Base-by-base conservation (phyloP, 35 echinoderm and acorn worm species). In the Heliocidaris tuberculata region DNA sequence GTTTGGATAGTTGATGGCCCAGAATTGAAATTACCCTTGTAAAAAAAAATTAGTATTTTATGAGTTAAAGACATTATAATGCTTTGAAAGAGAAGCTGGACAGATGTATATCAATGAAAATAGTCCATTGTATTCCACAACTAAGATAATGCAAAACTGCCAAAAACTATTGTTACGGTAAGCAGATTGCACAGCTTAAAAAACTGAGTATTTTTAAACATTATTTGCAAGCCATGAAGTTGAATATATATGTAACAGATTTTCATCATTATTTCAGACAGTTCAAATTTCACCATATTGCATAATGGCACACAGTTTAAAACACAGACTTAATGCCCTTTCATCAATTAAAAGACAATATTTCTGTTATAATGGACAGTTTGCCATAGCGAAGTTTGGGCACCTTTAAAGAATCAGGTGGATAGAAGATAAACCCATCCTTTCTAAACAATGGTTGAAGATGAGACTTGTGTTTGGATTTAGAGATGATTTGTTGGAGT, bases 11-110 rank as follows among this genome's bases (percentile, higher is more conserved):
- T 30, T 48, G 87, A 89, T 89, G 87, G 87, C 13, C 31, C 87
- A 89, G 87, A 89, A 32, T 89, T 89, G 87, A 89, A 89, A 89
- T 89, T 48, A 89, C 87, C 87, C 11, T 48, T 89, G 87, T 17
- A 89, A 7, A 89, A 89, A 88, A 19, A 48, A 32, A 42, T 47
- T 89, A 89, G 47, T 89, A 32, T 89, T 89, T 89, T 24, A 47
- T 89, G 87, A 89, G 47, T 89, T 78, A 78, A 78, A 78, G 65
- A 78, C 65, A n/a, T 19, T 78, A 78, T 78, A 78, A 7, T 78
- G 65, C 65, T 5, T n/a, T 78, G 65, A 24, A 78, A 7, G 4
- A 78, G 7, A 27, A 7, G 21, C 19, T 19, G 65, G 17, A 24
- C 65, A 24, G 65, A 78, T 78, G 65, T n/a, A n/a, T 5, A 24